phyloP scores from a whole-genome alignment of 2,888 invertebrate genomes.

The Eledone cirrhosa region DNA sequence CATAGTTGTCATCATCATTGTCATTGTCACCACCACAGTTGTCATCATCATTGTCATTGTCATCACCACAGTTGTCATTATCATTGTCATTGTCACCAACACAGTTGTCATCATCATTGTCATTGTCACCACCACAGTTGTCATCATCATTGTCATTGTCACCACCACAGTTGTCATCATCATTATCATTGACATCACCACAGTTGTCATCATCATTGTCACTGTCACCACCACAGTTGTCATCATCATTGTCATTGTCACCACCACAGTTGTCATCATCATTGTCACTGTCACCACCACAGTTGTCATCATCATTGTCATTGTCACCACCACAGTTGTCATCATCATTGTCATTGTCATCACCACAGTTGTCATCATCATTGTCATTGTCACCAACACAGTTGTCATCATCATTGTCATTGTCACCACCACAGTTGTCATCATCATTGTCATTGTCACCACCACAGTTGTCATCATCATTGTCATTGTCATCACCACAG shows the following conservation, averaged over 20 bases:
- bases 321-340: not conserved
- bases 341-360: not conserved
- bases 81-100: too few species aligned
- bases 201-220: not conserved
- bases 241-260: not conserved
- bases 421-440: too few species aligned
- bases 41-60: not conserved
- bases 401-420: too few species aligned
- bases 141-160: not conserved
- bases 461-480: too few species aligned
- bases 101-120: too few species aligned
- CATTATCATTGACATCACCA: not conserved
- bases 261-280: not conserved
- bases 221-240: not conserved
- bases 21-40: not conserved
- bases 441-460: too few species aligned
- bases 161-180: not conserved
- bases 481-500: too few species aligned
- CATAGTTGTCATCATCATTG: not conserved
- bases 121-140: not conserved
- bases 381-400: too few species aligned
- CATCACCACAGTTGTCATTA: too few species aligned
- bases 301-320: conserved; percentile 1
- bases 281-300: not conserved
- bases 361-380: too few species aligned